These are phyloP conservation scores for Plectrocnemia conspersa DNA, from an alignment of 1,140 invertebrate species.

Conservation along the genomic window DNA sequence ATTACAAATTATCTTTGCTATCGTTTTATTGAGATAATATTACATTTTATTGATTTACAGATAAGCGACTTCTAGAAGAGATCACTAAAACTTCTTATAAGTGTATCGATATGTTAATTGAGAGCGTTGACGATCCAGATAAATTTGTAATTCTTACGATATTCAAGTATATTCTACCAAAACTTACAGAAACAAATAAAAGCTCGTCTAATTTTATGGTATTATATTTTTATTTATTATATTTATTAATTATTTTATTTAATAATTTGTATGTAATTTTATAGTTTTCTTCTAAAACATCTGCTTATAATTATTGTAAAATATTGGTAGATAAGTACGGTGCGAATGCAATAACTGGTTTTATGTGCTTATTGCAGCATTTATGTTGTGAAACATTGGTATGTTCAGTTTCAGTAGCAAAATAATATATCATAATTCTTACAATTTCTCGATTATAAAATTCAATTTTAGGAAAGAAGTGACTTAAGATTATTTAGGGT, in stretches of 20 bases:
- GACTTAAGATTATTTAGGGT: conserved; percentile 23
- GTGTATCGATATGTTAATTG: conserved; percentile 5
- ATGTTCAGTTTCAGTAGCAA: conserved; percentile 4
- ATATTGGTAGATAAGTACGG: conserved; percentile 17
- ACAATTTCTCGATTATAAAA: neutral
- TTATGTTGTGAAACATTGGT: conserved; percentile 30
- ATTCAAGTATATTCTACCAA: conserved; percentile 10
- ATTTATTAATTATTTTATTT: conserved; percentile 6
- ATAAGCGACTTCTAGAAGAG: conserved; percentile 1
- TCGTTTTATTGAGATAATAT: neutral
- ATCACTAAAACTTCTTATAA: conserved; percentile 4
- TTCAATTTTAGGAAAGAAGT: conserved; percentile 21
- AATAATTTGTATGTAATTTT: neutral
- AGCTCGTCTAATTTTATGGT: conserved; percentile 7
- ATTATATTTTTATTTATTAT: neutral
- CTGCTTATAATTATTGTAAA: conserved; percentile 20
- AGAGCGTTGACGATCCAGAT: neutral
- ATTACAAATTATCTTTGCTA: conserved; percentile 1
- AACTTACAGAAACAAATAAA: conserved; percentile 5
- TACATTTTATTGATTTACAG: conserved; percentile 7
- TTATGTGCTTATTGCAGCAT: conserved; percentile 27
- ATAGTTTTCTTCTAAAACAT: conserved; percentile 16
- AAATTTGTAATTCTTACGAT: neutral
- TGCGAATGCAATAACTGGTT: conserved; percentile 13
- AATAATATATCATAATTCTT: neutral